Base-by-base conservation (phyloP, 2,888 invertebrate genomes). In the Drosophila mimetica region DNA sequence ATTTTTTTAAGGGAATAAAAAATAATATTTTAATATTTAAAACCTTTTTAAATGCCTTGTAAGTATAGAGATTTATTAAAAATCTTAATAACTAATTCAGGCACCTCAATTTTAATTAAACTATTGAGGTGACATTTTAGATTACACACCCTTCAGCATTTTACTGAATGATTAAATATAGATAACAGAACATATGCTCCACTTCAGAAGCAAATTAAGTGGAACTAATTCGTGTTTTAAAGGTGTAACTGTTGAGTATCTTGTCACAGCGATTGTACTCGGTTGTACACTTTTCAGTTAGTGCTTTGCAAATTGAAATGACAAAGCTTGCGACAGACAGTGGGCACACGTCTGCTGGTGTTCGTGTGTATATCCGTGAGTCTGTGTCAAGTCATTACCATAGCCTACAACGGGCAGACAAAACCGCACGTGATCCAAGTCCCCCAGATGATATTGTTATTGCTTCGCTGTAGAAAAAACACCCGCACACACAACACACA, bases 351-450 rank as follows among this genome's bases (percentile, higher is more conserved):
- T 37, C 22, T 16, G 46, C 6, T 20, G 34, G 32, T 59, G 16
- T 37, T 16, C 28, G 30, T 39, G 61, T 46, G 30, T 30, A 22
- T 34, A 22, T 34, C 61, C 25, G 11, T 13, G 61, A 41, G 47
- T 30, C 61, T 28, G 61, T 37, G 60, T 30, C 60, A 39, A 48
- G 59, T 53, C 60, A 59, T 60, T 69, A 60, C 42, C 60, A 71
- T 70, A 51, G 61, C 42, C 47, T 14, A 20, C 37, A 41, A 36
- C 61, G 44, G 47, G 28, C 61, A 54, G 70, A 61, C 61, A 51
- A 64, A 74, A 59, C 76, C 69, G 72, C 88, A 82, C 82, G 82
- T 87, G 82, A 87, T 81, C 67, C 61, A 53, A 71, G 51, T 46
- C 55, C 30, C 57, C 65, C 54, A 60, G 64, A 58, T 61, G 5